Conservation (phyloP, 2,113 vertebrate genomes). For the Scalopus aquaticus region DNA sequence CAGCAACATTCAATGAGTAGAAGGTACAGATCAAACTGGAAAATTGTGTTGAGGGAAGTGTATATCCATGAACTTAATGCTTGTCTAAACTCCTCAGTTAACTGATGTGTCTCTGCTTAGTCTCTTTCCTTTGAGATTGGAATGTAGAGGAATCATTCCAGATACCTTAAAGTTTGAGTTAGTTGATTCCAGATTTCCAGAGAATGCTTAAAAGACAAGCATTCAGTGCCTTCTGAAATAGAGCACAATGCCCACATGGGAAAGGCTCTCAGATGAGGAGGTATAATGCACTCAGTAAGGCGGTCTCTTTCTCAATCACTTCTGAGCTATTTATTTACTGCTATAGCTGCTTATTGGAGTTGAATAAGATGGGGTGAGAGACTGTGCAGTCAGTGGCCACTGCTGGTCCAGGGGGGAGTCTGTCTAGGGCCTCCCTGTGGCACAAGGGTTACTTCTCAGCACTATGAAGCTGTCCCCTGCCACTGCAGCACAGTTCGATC, state of each 20-base stretch:
- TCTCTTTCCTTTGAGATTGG: neutral
- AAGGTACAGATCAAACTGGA: neutral
- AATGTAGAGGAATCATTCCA: neutral
- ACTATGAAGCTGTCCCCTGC: too few relatives aligned
- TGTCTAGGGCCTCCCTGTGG: too few relatives aligned
- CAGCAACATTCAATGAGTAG: neutral
- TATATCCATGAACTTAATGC: neutral
- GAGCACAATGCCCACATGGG: neutral
- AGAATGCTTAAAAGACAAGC: neutral
- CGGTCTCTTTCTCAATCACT: neutral
- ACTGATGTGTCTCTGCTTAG: neutral
- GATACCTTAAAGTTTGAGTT: neutral
- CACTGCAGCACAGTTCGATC: too few relatives aligned
- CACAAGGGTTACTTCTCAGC: too few relatives aligned
- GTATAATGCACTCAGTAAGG: neutral
- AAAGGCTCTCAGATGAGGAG: neutral
- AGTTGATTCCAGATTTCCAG: neutral
- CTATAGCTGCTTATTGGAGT: neutral
- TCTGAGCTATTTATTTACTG: neutral
- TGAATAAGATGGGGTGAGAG: neutral
- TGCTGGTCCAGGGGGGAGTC: neutral
- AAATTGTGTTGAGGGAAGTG: neutral
- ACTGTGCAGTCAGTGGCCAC: fast-evolving
- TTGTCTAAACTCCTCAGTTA: neutral
- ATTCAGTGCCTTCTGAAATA: neutral